Conservation (phyloP, 2,797 vertebrate genomes). For the Spea hammondii region DNA sequence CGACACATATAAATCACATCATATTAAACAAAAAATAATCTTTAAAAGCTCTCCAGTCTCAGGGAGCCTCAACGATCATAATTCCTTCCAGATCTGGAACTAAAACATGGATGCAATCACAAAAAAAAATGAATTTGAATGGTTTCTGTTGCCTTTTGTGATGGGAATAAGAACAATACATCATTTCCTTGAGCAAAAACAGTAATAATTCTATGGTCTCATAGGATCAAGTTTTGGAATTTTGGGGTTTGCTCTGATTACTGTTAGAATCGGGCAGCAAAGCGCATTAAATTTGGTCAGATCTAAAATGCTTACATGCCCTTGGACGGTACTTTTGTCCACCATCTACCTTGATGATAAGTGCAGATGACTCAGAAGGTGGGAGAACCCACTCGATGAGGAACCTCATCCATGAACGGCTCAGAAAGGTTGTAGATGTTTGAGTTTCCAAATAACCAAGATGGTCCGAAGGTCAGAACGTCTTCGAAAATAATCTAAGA, state of each 20-base stretch:
- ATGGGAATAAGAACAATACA: background rate
- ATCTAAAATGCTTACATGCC: no score
- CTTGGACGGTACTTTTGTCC: no score
- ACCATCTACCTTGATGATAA: no score
- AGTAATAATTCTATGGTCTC: background rate
- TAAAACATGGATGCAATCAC: slow-evolving; percentile 3
- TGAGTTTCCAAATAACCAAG: no score
- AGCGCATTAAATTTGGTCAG: no score
- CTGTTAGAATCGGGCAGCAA: background rate
- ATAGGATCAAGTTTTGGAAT: background rate
- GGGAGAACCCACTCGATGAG: no score
- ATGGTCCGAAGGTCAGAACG: no score
- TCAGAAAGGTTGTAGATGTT: no score
- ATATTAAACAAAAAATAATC: slow-evolving; percentile 3
- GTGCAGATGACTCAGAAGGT: no score
- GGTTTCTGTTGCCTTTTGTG: slow-evolving; percentile 2
- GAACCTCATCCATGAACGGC: no score
- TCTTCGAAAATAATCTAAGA: no score
- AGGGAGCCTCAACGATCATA: background rate
- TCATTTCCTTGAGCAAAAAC: background rate
- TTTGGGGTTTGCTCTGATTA: background rate
- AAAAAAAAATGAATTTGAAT: background rate
- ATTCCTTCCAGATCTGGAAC: slow-evolving; percentile 9
- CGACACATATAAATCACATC: slow-evolving; percentile 12
- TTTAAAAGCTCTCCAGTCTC: slow-evolving; percentile 4